Evolutionary conservation across 1,140 invertebrate genomes (phyloP).

Genomic region (Marisa cornuarietis): DNA sequence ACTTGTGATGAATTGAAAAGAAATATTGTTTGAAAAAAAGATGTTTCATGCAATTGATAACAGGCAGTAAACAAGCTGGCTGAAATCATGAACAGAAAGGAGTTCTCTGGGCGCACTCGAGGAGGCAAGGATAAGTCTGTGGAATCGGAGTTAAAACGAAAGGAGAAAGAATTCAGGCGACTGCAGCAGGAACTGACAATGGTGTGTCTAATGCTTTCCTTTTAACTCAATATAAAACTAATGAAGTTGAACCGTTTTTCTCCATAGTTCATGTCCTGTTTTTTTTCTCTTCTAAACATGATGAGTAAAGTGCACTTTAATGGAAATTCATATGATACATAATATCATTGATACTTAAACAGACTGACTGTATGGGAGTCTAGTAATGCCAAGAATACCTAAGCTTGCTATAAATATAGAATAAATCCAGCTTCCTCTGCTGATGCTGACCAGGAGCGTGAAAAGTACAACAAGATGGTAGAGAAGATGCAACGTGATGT

Average conservation of each 20-base stretch:
- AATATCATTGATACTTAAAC: too few relatives aligned
- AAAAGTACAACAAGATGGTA: constrained; percentile 89
- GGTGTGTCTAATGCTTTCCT: constrained; percentile 57
- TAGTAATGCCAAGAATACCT: too few relatives aligned
- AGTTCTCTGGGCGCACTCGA: constrained; percentile 59
- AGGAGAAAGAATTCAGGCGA: constrained; percentile 94
- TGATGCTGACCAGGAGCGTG: constrained; percentile 75
- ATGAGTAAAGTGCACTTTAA: too few relatives aligned
- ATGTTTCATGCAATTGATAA: constrained; percentile 51
- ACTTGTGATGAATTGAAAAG: too few relatives aligned
- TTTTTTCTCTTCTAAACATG: too few relatives aligned
- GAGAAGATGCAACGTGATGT: constrained; percentile 85
- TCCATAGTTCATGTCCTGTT: too few relatives aligned
- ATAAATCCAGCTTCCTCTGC: not conserved
- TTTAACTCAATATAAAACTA: too few relatives aligned
- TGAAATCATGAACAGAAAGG: constrained; percentile 95
- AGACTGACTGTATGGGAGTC: too few relatives aligned
- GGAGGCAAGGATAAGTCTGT: constrained; percentile 76
- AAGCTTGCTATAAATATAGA: too few relatives aligned
- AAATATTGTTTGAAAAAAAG: too few relatives aligned
- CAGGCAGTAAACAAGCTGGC: constrained; percentile 97
- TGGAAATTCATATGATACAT: too few relatives aligned
- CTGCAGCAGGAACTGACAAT: constrained; percentile 94
- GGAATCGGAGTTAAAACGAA: constrained; percentile 82
- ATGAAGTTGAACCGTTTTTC: too few relatives aligned